Conservation (phyloP, 2,888 invertebrate species). For the Drosophila prolongata region DNA sequence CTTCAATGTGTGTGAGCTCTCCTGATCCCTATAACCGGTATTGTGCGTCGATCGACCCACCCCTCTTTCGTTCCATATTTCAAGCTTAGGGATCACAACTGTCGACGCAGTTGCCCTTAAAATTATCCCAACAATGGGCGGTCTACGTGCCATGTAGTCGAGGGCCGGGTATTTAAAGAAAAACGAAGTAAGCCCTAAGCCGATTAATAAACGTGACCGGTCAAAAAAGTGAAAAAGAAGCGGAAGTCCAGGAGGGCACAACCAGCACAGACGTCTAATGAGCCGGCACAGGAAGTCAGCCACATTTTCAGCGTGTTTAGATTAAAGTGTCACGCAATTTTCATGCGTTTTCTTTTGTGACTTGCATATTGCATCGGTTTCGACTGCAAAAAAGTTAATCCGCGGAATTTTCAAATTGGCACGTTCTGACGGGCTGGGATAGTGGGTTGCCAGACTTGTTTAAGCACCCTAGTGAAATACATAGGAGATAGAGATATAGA, state of each 20-base stretch:
- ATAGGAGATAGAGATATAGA: too few relatives aligned
- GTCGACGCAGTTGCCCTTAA: constrained; percentile 48
- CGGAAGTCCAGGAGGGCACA: constrained; percentile 28
- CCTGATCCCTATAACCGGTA: constrained; percentile 36
- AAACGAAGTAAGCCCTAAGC: constrained; percentile 58
- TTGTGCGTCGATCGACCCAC: constrained; percentile 32
- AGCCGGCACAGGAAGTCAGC: constrained; percentile 41
- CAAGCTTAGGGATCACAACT: constrained; percentile 42
- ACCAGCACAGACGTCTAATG: constrained; percentile 26
- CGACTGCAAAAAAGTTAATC: constrained; percentile 50
- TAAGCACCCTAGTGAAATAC: background rate
- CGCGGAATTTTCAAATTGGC: constrained; percentile 52
- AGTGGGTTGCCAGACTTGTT: constrained; percentile 1
- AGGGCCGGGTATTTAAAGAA: constrained; percentile 53
- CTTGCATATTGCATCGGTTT: constrained; percentile 42
- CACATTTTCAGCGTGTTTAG: constrained; percentile 7
- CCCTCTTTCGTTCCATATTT: constrained; percentile 51
- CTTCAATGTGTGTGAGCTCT: constrained; percentile 9
- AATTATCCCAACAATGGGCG: constrained; percentile 56
- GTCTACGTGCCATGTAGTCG: constrained; percentile 55
- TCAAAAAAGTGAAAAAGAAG: constrained; percentile 40
- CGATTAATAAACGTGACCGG: constrained; percentile 76
- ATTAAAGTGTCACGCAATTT: constrained; percentile 35
- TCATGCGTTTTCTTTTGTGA: constrained; percentile 39
- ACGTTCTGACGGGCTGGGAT: constrained; percentile 39